Evolutionary conservation across 1,140 invertebrate species (phyloP).

Genomic region (Telenomus remus): DNA sequence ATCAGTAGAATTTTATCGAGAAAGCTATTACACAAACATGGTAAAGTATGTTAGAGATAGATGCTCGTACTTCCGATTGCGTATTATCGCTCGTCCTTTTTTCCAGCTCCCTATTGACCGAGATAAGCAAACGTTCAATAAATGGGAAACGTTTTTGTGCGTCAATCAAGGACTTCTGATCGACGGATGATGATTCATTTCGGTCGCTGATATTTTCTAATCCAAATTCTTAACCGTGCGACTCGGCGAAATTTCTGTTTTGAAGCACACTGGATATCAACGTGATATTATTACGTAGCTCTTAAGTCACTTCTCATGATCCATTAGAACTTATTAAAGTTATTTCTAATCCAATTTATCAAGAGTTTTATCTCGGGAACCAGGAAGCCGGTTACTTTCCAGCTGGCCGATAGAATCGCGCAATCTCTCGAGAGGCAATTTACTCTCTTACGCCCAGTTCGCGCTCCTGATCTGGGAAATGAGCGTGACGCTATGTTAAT

Average conservation of each 20-base stretch:
- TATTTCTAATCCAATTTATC: slow-evolving; percentile 55
- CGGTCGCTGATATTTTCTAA: too few relatives aligned
- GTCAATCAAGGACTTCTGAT: slow-evolving; percentile 12
- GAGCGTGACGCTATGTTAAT: slow-evolving; percentile 57
- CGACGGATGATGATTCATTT: too few relatives aligned
- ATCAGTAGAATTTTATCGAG: slow-evolving; percentile 45
- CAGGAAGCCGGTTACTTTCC: slow-evolving; percentile 48
- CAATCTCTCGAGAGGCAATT: slow-evolving; percentile 48
- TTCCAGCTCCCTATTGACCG: slow-evolving; percentile 1
- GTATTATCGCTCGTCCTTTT: slow-evolving; percentile 29
- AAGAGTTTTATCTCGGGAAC: slow-evolving; percentile 45
- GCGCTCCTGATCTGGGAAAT: slow-evolving; percentile 22
- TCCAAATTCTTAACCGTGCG: too few relatives aligned
- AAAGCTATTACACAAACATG: slow-evolving; percentile 25
- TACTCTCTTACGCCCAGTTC: slow-evolving; percentile 40
- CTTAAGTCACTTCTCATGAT: slow-evolving; percentile 13
- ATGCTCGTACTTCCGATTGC: slow-evolving; percentile 35
- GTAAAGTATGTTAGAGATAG: slow-evolving; percentile 41
- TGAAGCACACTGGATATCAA: too few relatives aligned
- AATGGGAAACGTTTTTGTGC: slow-evolving; percentile 3
- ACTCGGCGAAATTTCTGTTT: too few relatives aligned
- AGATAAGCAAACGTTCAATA: slow-evolving; percentile 15
- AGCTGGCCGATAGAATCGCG: slow-evolving; percentile 41
- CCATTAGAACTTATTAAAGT: slow-evolving; percentile 55
- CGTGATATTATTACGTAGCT: too few relatives aligned